phyloP scores from a whole-genome alignment of 2,113 vertebrate genomes.

The Eulemur macaco region DNA sequence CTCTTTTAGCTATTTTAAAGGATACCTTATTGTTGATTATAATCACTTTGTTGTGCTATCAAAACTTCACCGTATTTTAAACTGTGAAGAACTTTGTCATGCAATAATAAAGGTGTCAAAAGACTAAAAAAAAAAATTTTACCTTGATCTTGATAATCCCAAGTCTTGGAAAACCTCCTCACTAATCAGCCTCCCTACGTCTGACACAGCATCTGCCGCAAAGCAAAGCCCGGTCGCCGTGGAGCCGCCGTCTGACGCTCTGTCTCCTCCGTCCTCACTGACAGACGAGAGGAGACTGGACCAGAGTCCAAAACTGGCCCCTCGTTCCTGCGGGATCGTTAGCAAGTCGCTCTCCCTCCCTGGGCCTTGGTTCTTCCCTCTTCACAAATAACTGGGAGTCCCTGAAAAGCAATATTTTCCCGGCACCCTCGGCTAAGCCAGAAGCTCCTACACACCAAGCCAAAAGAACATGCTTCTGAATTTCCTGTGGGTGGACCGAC shows the following conservation, averaged over 20 bases:
- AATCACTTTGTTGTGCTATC: too few relatives aligned
- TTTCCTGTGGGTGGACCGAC: neutral
- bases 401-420: neutral
- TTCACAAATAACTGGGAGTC: neutral
- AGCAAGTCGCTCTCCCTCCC: too few relatives aligned
- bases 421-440: neutral
- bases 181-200: neutral
- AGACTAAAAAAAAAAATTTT: neutral
- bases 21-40: too few relatives aligned
- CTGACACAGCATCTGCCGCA: neutral
- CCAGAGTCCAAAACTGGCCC: too few relatives aligned
- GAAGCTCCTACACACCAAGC: neutral
- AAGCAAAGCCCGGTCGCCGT: neutral
- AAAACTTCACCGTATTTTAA: too few relatives aligned
- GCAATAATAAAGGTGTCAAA: too few relatives aligned
- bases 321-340: rapidly evolving
- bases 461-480: neutral
- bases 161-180: neutral
- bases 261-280: rapidly evolving
- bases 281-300: neutral
- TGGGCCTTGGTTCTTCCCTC: neutral
- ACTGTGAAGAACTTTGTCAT: too few relatives aligned
- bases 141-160: neutral
- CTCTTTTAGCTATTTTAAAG: too few relatives aligned
- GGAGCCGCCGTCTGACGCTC: rapidly evolving